These are phyloP conservation scores for Drosophila auraria DNA, from an alignment of 1,140 invertebrate genomes.

Conservation along the genomic window DNA sequence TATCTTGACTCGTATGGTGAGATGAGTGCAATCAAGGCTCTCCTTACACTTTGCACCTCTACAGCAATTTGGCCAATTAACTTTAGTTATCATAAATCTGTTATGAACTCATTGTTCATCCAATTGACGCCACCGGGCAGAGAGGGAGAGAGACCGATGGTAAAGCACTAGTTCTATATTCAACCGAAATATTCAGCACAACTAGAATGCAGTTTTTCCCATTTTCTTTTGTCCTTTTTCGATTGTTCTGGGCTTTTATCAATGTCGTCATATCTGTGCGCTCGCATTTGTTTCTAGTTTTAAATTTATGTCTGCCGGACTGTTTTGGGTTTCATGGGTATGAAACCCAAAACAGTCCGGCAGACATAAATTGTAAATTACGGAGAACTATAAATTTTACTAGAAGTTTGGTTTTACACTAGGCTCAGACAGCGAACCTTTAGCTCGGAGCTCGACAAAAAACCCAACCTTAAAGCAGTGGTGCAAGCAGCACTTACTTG, in stretches of 20 bases:
- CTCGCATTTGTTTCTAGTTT: slow-evolving; percentile 10
- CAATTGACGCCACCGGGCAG: not conserved
- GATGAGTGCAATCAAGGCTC: slow-evolving; percentile 10
- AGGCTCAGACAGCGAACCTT: no score
- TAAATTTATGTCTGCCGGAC: slow-evolving; percentile 12
- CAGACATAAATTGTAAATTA: no score
- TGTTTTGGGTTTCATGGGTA: no score
- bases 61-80: slow-evolving; percentile 53
- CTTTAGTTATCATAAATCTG: slow-evolving; percentile 53
- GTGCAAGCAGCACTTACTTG: no score
- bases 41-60: slow-evolving; percentile 12
- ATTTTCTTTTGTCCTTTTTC: slow-evolving; percentile 20
- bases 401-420: no score
- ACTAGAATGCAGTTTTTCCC: not conserved
- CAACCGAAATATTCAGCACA: slow-evolving; percentile 1
- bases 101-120: slow-evolving; percentile 26
- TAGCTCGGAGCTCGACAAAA: no score
- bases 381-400: no score
- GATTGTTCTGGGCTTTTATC: slow-evolving; percentile 25
- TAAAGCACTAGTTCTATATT: not conserved
- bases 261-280: slow-evolving; percentile 11
- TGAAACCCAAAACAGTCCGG: no score
- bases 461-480: no score
- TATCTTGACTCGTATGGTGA: slow-evolving; percentile 22
- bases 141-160: not conserved